Evolutionary conservation across 2,888 invertebrate genomes (phyloP).

Genomic region (Pristionchus exspectatus): DNA sequence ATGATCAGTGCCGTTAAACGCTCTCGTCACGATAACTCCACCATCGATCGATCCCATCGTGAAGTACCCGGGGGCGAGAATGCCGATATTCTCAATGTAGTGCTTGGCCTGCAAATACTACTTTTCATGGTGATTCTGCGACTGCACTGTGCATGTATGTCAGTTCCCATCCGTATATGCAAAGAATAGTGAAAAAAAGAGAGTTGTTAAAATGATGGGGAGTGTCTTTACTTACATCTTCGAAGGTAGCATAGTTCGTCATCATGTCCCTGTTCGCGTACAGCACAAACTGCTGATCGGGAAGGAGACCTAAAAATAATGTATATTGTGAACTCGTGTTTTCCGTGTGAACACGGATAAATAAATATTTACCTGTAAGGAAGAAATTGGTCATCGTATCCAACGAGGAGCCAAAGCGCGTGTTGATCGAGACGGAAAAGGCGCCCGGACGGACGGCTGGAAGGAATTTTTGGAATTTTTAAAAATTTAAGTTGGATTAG

Average conservation of each 20-base stretch:
- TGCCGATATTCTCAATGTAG: conserved; percentile 56
- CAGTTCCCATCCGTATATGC: neutral
- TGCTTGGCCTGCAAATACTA: conserved; percentile 55
- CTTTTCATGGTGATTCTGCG: neutral
- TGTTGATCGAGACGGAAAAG: conserved; percentile 71
- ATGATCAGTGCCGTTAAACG: conserved; percentile 63
- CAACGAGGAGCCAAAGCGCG: conserved; percentile 82
- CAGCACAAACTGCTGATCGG: conserved; percentile 54
- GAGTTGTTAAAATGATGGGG: neutral
- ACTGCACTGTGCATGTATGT: too few species aligned
- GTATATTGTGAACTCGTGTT: too few species aligned
- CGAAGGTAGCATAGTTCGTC: conserved; percentile 55
- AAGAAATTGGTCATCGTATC: conserved; percentile 79
- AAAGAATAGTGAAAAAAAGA: neutral
- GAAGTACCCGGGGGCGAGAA: conserved; percentile 81
- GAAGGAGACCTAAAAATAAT: neutral
- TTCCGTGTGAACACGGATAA: too few species aligned
- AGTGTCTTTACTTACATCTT: conserved; percentile 22
- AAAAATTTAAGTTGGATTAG: too few species aligned
- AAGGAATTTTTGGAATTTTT: too few species aligned
- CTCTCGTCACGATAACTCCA: conserved; percentile 63
- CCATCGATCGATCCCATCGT: conserved; percentile 80
- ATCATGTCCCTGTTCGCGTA: conserved; percentile 60
- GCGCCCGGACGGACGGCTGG: conserved; percentile 78
- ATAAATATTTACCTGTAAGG: conserved; percentile 56